A percentile compares a stretch with the other conserved stretches of the same genome.
phyloP scores from a whole-genome alignment of 2,888 invertebrate genomes.

The Drosophila macrospina region DNA sequence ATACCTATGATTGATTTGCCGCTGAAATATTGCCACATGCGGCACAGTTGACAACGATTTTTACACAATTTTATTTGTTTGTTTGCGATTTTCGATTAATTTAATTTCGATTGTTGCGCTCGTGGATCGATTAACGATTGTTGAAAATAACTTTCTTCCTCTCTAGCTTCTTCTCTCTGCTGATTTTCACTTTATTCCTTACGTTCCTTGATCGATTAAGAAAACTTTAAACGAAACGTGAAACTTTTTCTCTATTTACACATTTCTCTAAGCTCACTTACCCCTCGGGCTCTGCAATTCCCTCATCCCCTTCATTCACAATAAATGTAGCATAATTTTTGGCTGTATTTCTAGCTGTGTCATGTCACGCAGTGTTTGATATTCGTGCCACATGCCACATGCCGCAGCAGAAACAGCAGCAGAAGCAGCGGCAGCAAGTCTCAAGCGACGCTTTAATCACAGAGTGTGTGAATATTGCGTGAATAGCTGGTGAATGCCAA shows the following conservation, averaged over 20 bases:
- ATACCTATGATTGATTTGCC: constrained; percentile 58
- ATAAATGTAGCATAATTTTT: constrained; percentile 23
- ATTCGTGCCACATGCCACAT: constrained; percentile 50
- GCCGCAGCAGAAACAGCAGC: constrained; percentile 20
- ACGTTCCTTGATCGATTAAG: neutral
- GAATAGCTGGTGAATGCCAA: constrained; percentile 24
- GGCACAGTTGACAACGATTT: constrained; percentile 39
- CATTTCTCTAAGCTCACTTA: no score
- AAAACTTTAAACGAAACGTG: no score
- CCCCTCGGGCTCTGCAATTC: no score
- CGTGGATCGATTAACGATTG: no score
- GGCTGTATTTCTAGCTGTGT: constrained; percentile 39
- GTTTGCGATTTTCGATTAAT: neutral
- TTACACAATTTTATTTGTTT: neutral
- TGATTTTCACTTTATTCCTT: neutral
- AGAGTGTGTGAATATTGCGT: neutral
- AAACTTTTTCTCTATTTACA: neutral
- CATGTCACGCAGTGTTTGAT: constrained; percentile 41
- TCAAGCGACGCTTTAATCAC: constrained; percentile 33
- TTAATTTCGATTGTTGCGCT: neutral
- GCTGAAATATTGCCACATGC: constrained; percentile 46
- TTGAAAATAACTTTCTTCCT: no score
- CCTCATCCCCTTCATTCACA: neutral
- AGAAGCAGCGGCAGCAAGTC: constrained; percentile 28
- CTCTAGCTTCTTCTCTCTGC: no score